Conservation (phyloP, 2,797 vertebrate genomes). For the Oryzias sinensis region DNA sequence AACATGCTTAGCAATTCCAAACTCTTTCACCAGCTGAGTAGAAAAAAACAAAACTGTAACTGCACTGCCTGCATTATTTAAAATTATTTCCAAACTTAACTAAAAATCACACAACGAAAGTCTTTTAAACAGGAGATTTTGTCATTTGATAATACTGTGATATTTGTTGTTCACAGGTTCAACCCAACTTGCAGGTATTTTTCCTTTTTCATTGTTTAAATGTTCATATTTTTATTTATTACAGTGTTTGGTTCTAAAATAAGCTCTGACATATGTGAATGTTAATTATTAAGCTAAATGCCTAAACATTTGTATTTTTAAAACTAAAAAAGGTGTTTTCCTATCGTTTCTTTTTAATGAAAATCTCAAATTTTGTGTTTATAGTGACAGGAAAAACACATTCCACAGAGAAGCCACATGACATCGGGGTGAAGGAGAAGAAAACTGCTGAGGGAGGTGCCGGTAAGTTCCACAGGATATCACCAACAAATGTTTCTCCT, state of each 20-base stretch:
- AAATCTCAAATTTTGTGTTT: too few species aligned
- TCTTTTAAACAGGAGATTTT: background rate
- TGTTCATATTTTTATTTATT: too few species aligned
- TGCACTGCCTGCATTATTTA: too few species aligned
- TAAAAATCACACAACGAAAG: background rate
- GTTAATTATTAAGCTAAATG: too few species aligned
- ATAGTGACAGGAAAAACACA: background rate
- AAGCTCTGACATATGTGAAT: too few species aligned
- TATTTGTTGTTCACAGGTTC: slow-evolving; percentile 8
- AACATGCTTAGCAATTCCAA: background rate
- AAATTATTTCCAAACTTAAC: too few species aligned
- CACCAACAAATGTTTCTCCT: background rate
- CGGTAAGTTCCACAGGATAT: background rate
- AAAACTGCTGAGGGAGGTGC: background rate
- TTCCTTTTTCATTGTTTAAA: background rate
- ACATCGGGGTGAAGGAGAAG: background rate
- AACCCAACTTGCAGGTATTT: background rate
- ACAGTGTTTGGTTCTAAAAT: too few species aligned
- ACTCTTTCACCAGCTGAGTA: too few species aligned
- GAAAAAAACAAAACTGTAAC: too few species aligned
- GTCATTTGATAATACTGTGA: background rate
- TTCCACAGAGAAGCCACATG: accelerated
- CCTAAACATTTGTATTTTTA: too few species aligned
- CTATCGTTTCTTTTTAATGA: too few species aligned
- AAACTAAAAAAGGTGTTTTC: too few species aligned